A percentile compares a stretch with the other conserved stretches of the same genome.
These are phyloP conservation scores for Scaptomyza montana DNA, from an alignment of 1,140 invertebrate species.

Conservation along the genomic window DNA sequence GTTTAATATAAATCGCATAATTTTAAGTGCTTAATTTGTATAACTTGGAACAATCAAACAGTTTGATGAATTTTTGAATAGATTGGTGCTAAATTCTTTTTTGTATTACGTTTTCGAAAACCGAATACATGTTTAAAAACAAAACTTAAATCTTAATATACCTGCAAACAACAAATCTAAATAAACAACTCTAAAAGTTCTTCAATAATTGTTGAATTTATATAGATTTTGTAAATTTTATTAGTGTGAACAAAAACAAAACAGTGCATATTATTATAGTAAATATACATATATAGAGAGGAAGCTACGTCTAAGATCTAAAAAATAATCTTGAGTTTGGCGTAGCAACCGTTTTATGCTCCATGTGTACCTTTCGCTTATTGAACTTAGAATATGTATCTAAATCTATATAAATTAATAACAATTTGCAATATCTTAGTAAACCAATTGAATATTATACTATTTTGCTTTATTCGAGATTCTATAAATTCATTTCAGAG, in stretches of 20 bases:
- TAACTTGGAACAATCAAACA: constrained; percentile 81
- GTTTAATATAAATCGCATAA: constrained; percentile 27
- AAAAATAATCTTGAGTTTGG: constrained; percentile 6
- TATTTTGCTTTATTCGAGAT: constrained; percentile 4
- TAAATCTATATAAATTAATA: constrained; percentile 49
- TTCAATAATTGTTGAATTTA: constrained; percentile 80
- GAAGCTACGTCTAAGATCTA: constrained; percentile 30
- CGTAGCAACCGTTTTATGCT: constrained; percentile 66
- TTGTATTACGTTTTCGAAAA: constrained; percentile 69
- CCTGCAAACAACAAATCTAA: constrained; percentile 38
- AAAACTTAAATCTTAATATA: constrained; percentile 35
- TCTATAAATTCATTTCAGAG: constrained; percentile 19
- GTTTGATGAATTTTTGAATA: constrained; percentile 82
- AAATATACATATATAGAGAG: constrained; percentile 52
- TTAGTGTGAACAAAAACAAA: constrained; percentile 57
- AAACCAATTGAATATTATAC: constrained; percentile 41
- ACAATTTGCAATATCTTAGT: constrained; percentile 66
- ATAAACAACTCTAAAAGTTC: constrained; percentile 53
- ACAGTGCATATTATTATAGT: constrained; percentile 22
- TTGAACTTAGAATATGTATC: constrained; percentile 69
- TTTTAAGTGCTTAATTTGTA: constrained; percentile 78
- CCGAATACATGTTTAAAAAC: constrained; percentile 16
- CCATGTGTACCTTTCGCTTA: constrained; percentile 81
- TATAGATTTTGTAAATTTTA: constrained; percentile 76
- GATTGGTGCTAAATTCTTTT: constrained; percentile 77